Conservation (phyloP, 1,140 invertebrate genomes). For the Lethrus apterus region DNA sequence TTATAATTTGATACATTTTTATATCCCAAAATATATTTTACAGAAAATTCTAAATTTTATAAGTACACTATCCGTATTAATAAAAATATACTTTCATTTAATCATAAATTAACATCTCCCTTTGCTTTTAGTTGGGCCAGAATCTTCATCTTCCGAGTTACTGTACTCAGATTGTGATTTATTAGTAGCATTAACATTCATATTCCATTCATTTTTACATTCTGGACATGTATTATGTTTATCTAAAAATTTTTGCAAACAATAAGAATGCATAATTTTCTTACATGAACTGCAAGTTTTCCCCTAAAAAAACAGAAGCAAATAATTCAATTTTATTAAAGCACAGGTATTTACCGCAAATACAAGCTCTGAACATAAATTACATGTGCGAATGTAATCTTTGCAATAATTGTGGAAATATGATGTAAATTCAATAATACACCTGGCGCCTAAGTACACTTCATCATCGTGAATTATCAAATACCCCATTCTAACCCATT, state of each 20-base stretch:
- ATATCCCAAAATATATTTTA: no score
- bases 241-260: background rate
- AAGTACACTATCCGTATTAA: background rate
- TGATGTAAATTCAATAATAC: slow-evolving; percentile 28
- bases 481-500: slow-evolving; percentile 27
- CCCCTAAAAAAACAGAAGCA: no score
- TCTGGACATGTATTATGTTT: background rate
- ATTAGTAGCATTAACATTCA: no score
- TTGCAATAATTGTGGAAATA: slow-evolving; percentile 25
- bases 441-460: slow-evolving; percentile 26
- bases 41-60: background rate
- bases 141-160: background rate
- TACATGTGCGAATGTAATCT: slow-evolving; percentile 22
- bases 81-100: background rate
- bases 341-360: slow-evolving; percentile 30
- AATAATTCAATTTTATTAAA: no score
- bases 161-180: background rate
- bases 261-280: background rate
- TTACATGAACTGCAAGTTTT: background rate
- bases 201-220: background rate
- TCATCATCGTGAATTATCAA: slow-evolving; percentile 22
- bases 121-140: background rate
- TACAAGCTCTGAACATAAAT: slow-evolving; percentile 29
- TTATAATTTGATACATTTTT: slow-evolving; percentile 1
- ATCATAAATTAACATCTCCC: background rate